phyloP scores from a whole-genome alignment of 2,113 vertebrate genomes.

The Macheiramphus alcinus region DNA sequence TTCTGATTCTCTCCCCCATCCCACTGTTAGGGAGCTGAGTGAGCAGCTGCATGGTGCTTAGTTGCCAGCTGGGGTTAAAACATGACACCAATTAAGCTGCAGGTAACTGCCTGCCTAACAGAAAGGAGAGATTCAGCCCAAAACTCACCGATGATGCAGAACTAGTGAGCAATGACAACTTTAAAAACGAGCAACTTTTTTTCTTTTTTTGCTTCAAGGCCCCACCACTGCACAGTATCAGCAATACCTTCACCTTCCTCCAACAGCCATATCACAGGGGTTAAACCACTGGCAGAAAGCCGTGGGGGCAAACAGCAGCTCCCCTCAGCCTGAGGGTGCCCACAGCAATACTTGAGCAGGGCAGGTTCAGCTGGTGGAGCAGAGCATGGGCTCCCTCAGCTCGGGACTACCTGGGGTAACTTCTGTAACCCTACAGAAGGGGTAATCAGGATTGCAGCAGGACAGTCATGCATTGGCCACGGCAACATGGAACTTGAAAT shows the following conservation, averaged over 20 bases:
- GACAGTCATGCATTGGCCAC: neutral
- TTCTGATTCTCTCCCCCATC: too few species aligned
- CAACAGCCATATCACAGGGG: neutral
- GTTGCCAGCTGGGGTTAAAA: too few species aligned
- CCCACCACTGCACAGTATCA: neutral
- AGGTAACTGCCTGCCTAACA: slow-evolving; percentile 27
- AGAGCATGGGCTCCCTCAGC: neutral
- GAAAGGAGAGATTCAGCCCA: neutral
- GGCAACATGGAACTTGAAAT: neutral
- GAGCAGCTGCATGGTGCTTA: too few species aligned
- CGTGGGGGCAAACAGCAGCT: neutral
- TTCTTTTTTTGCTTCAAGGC: neutral
- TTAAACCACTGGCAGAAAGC: neutral
- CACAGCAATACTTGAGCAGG: neutral
- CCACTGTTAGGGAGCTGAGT: too few species aligned
- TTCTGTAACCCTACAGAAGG: neutral
- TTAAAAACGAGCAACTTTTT: neutral
- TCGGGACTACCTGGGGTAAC: neutral
- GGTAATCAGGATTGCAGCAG: neutral
- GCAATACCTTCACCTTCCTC: neutral
- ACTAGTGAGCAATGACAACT: neutral
- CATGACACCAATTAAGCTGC: neutral
- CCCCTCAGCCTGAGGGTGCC: neutral
- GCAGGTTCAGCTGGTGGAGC: neutral
- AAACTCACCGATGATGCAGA: slow-evolving; percentile 9